Evolutionary conservation across 2,797 vertebrate genomes (phyloP), one percentile per base, ranked within the genome.

Genomic region (Neosalanx taihuensis): DNA sequence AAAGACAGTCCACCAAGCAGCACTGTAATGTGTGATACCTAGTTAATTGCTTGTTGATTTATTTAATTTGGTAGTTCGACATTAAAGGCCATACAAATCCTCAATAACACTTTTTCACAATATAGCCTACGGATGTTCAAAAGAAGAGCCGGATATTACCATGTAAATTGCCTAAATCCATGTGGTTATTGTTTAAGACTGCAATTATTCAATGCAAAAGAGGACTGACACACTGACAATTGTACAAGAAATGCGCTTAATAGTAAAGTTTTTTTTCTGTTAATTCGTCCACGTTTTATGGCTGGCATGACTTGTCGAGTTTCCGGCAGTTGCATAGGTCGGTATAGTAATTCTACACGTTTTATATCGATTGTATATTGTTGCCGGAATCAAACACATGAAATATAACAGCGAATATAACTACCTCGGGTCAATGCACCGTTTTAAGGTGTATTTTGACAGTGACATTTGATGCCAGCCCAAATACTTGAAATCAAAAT

Each of bases 201-300:
- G 37, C 37, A 53, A 53, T 53, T n/a, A 17, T 15, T 17, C 51
- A 9, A 57, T 35, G 58, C 73, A 79, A 74, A 73, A 79, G 79
- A 80, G 81, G 80, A 73, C n/a, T n/a, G n/a, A 15, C n/a, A 57
- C 26, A 58, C 37, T 59, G 71, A 64, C 75, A 79, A 73, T 74
- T 79, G 77, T 17, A 60, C 26, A 29, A 71, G 60, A 60, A 77
- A 79, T 73, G 51, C 49, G 64, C 76, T 66, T 66, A 78, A 61
- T 78, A 76, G 63, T 59, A 30, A 72, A 71, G 63, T 56, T 70
- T 31, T 60, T 41, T 2, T 53, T 46, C 37, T 53, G 69, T 65
- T 80, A 82, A 82, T 80, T 70, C 57, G 46, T 35, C 29, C 29
- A 57, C 15, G 29, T 6, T 13, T 17, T 37, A 4, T 29, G 26